These are phyloP conservation scores for Anas platyrhynchos DNA, from an alignment of 2,113 vertebrate species.

Conservation along the genomic window DNA sequence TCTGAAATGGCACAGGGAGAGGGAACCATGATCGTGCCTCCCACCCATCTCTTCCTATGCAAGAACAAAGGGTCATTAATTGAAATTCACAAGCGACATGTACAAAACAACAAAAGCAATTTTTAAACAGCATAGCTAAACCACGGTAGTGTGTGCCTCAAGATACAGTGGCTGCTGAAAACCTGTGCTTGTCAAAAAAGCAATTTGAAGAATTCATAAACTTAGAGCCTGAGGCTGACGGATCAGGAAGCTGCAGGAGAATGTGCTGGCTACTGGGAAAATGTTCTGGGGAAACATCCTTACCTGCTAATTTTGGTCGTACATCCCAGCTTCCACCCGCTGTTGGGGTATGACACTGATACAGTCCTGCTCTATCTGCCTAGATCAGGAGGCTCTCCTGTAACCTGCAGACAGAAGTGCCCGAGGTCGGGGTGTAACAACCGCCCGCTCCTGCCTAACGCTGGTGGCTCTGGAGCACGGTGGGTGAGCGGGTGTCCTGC, in stretches of 20 bases:
- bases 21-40: background rate
- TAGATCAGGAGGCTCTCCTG: background rate
- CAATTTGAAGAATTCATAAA: background rate
- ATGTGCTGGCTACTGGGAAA: background rate
- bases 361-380: background rate
- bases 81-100: background rate
- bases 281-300: background rate
- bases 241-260: background rate
- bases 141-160: background rate
- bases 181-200: background rate
- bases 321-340: background rate
- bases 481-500: no score
- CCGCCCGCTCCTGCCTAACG: fast-evolving
- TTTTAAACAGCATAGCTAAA: background rate
- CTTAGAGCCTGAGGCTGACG: background rate
- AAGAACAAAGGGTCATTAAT: background rate
- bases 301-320: background rate
- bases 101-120: background rate
- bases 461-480: no score
- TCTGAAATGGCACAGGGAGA: background rate
- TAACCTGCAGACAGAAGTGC: no score
- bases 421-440: background rate
- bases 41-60: background rate
- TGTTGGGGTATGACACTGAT: background rate
- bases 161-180: background rate